phyloP scores from a whole-genome alignment of 2,113 vertebrate species.

The Nipponia nippon region DNA sequence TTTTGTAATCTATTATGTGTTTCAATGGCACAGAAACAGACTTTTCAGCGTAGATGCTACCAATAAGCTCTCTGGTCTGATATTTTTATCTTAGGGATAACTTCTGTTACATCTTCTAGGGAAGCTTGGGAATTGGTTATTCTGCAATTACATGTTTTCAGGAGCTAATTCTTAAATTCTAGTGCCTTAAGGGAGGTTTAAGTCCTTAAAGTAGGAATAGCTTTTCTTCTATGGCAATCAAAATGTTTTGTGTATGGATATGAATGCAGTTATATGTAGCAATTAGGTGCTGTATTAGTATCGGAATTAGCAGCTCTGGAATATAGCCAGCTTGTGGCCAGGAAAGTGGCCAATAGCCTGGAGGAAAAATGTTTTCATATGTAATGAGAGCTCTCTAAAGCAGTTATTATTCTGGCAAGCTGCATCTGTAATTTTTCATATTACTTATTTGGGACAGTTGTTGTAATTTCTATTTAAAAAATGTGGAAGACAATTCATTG shows the following conservation, averaged over 20 bases:
- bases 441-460: background rate
- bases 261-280: background rate
- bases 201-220: background rate
- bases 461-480: background rate
- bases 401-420: background rate
- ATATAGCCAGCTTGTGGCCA: slow-evolving; percentile 10
- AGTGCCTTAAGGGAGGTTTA: background rate
- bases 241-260: background rate
- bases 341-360: slow-evolving; percentile 41
- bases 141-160: background rate
- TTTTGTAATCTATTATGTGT: background rate
- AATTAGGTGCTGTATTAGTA: slow-evolving; percentile 29
- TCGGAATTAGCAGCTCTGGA: slow-evolving; percentile 14
- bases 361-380: slow-evolving; percentile 1
- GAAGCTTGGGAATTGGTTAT: background rate
- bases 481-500: background rate
- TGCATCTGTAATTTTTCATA: background rate
- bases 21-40: background rate
- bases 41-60: background rate
- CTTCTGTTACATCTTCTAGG: background rate
- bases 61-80: background rate
- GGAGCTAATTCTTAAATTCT: background rate
- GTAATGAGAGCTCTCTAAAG: background rate
- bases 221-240: background rate
- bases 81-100: background rate